A percentile compares a stretch with the other conserved stretches of the same genome.
phyloP scores from a whole-genome alignment of 2,797 vertebrate species.

The Oreochromis grahami region DNA sequence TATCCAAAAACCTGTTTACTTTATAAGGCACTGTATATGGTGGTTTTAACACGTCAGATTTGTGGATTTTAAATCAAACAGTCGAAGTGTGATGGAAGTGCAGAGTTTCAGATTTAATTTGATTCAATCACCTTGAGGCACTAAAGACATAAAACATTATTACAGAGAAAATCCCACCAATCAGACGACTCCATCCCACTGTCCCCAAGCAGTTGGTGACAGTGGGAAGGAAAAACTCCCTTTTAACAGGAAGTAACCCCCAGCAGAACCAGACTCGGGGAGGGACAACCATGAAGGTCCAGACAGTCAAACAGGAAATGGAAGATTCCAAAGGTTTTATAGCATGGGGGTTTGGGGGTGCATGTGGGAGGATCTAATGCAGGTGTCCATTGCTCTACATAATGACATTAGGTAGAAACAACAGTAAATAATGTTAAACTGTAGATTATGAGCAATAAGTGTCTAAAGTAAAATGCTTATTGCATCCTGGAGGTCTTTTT shows the following conservation, averaged over 20 bases:
- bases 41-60: background rate
- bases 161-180: background rate
- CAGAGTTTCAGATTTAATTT: background rate
- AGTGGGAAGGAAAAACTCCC: background rate
- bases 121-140: background rate
- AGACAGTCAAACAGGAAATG: background rate
- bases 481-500: conserved; percentile 14
- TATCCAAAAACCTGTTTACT: rapidly evolving
- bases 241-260: background rate
- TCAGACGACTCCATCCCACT: background rate
- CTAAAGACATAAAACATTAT: background rate
- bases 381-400: background rate
- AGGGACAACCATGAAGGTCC: background rate
- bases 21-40: background rate
- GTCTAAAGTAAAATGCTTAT: background rate
- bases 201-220: background rate
- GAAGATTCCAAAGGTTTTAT: background rate
- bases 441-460: background rate
- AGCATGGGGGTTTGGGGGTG: background rate
- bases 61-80: background rate
- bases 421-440: background rate
- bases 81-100: background rate
- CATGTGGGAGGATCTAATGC: background rate
- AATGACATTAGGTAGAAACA: background rate
- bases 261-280: background rate